Conservation (phyloP, 1,140 invertebrate genomes). For the Drosophila kikkawai region DNA sequence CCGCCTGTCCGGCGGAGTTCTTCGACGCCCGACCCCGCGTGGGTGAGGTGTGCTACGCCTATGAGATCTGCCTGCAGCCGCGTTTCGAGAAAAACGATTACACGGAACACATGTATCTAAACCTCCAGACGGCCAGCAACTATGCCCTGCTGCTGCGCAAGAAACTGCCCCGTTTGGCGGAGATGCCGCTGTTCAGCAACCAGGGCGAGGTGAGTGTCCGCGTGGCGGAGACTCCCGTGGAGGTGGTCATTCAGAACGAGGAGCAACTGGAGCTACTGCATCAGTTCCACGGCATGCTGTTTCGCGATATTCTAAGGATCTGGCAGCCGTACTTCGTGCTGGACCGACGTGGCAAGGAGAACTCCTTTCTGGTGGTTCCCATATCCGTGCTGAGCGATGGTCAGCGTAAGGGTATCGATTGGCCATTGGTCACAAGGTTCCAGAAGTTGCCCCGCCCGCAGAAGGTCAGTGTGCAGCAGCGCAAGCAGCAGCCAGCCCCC, state of each 20-base stretch:
- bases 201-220: slow-evolving; percentile 91
- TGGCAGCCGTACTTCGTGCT: slow-evolving; percentile 92
- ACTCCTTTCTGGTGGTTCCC: slow-evolving; percentile 93
- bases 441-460: slow-evolving; percentile 45
- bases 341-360: slow-evolving; percentile 87
- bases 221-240: slow-evolving; percentile 86
- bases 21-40: slow-evolving; percentile 58
- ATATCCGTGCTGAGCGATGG: background rate
- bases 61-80: slow-evolving; percentile 61
- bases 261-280: slow-evolving; percentile 77
- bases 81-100: slow-evolving; percentile 53
- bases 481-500: slow-evolving; percentile 86
- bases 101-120: slow-evolving; percentile 73
- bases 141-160: slow-evolving; percentile 88
- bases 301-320: slow-evolving; percentile 88
- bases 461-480: slow-evolving; percentile 85
- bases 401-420: slow-evolving; percentile 31
- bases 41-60: slow-evolving; percentile 64
- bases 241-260: slow-evolving; percentile 86
- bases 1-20: slow-evolving; percentile 60
- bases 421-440: slow-evolving; percentile 86
- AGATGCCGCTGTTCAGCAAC: slow-evolving; percentile 94
- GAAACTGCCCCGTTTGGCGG: slow-evolving; percentile 86
- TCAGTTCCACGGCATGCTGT: slow-evolving; percentile 90
- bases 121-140: slow-evolving; percentile 73